A percentile compares a stretch with the other conserved stretches of the same genome.
Conservation (phyloP, 2,113 vertebrate genomes). For the Lamprotornis superbus region DNA sequence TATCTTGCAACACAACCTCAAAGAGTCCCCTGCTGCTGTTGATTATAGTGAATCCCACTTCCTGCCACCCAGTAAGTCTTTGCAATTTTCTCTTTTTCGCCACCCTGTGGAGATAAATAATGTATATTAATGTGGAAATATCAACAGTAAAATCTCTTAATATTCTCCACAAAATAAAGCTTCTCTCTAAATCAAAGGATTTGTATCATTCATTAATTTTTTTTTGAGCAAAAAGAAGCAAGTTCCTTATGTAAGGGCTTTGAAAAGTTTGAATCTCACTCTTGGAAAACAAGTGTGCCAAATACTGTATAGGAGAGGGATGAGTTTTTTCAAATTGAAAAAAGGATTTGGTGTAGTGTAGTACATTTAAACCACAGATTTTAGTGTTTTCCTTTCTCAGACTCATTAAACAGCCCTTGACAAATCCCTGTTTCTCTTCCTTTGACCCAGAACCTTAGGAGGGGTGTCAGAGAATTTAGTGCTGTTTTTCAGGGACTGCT, state of each 20-base stretch:
- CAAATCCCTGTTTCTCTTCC: background rate
- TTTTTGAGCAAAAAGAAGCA: constrained; percentile 21
- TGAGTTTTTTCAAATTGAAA: background rate
- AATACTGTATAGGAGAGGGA: background rate
- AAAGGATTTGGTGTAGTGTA: background rate
- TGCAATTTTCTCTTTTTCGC: constrained; percentile 68
- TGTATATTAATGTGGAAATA: constrained; percentile 67
- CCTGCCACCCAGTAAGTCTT: constrained; percentile 62
- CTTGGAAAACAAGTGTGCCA: constrained; percentile 28
- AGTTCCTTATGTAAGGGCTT: constrained; percentile 24
- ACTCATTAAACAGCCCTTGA: background rate
- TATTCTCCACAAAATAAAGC: constrained; percentile 57
- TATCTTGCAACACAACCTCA: constrained; percentile 58
- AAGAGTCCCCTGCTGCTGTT: constrained; percentile 61
- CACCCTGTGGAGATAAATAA: constrained; percentile 67
- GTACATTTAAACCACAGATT: background rate
- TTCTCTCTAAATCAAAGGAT: constrained; percentile 54
- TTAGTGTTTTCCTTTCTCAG: background rate
- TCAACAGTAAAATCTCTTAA: constrained; percentile 60
- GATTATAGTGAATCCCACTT: constrained; percentile 64
- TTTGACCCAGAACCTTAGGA: background rate
- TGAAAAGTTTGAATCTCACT: constrained; percentile 47
- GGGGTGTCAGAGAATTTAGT: background rate
- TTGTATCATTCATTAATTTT: constrained; percentile 40
- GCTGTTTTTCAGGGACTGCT: background rate